These are phyloP conservation scores for Saccopteryx bilineata DNA, from an alignment of 2,113 vertebrate species.

Conservation along the genomic window DNA sequence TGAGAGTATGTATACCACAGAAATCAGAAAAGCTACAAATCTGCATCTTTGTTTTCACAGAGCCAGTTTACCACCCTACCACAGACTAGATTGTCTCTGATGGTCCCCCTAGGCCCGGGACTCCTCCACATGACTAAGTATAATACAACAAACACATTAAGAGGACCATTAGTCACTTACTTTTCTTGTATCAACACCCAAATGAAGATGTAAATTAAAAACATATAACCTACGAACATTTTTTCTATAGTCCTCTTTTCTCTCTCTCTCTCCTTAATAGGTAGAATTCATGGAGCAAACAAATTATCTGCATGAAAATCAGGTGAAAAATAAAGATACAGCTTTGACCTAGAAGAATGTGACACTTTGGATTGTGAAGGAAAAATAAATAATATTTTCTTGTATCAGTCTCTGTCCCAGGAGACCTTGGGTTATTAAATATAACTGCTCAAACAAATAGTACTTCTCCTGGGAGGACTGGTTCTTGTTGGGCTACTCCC, in stretches of 20 bases:
- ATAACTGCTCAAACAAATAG: conserved; percentile 71
- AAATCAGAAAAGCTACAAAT: neutral
- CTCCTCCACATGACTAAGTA: neutral
- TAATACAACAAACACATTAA: neutral
- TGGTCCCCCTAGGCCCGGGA: neutral
- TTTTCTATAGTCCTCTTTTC: neutral
- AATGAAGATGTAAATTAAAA: conserved; percentile 11
- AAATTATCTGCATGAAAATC: conserved; percentile 45
- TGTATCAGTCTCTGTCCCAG: neutral
- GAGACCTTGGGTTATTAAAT: conserved; percentile 65
- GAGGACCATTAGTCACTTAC: neutral
- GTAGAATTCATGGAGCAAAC: neutral
- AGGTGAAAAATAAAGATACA: conserved; percentile 20
- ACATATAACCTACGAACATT: neutral
- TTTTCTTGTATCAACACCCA: neutral
- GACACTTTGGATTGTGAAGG: neutral
- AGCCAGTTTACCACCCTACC: neutral
- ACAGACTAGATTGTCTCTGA: neutral
- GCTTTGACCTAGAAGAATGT: conserved; percentile 61
- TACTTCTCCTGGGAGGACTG: conserved; percentile 54
- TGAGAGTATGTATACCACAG: neutral
- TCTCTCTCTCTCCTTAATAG: neutral
- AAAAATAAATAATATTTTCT: conserved; percentile 60
- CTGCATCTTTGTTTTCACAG: neutral
- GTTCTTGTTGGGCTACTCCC: conserved; percentile 56